Percentiles rank a stretch among this genome's conserved stretches.
Evolutionary conservation across 2,888 invertebrate species (phyloP).

Genomic region (Sturmia bella): DNA sequence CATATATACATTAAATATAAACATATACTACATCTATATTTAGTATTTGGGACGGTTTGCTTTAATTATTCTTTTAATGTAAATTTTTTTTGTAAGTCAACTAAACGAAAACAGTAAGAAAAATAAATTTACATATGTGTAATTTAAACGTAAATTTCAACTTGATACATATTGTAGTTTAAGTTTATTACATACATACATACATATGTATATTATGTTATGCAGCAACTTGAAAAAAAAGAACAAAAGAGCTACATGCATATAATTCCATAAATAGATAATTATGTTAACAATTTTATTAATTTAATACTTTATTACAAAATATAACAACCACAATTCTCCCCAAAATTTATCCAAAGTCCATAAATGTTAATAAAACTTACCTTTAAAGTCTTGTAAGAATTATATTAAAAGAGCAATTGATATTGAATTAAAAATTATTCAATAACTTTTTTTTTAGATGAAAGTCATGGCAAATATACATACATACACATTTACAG

Average conservation of each 20-base stretch:
- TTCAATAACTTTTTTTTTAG: background rate
- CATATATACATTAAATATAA: slow-evolving; percentile 24
- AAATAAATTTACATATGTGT: slow-evolving; percentile 35
- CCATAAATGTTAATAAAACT: slow-evolving; percentile 60
- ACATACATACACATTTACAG: too few species aligned
- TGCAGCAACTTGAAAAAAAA: slow-evolving; percentile 43
- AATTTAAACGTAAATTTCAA: slow-evolving; percentile 26
- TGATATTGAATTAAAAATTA: slow-evolving; percentile 22
- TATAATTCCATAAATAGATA: slow-evolving; percentile 58
- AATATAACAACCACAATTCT: slow-evolving; percentile 22
- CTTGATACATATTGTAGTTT: slow-evolving; percentile 51
- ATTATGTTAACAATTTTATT: slow-evolving; percentile 56
- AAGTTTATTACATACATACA: slow-evolving; percentile 32
- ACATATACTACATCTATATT: slow-evolving; percentile 13
- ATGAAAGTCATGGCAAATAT: background rate
- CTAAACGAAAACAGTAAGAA: slow-evolving; percentile 24
- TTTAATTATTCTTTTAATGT: slow-evolving; percentile 41
- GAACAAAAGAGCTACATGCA: slow-evolving; percentile 38
- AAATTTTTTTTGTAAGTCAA: slow-evolving; percentile 37
- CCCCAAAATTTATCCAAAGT: slow-evolving; percentile 54
- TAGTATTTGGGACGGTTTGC: slow-evolving; percentile 54
- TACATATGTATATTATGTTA: slow-evolving; percentile 28
- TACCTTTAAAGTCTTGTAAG: slow-evolving; percentile 56
- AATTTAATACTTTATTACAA: slow-evolving; percentile 42
- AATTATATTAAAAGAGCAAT: slow-evolving; percentile 24